Conservation (phyloP, 2,113 vertebrate species). For the Gymnarchus niloticus region DNA sequence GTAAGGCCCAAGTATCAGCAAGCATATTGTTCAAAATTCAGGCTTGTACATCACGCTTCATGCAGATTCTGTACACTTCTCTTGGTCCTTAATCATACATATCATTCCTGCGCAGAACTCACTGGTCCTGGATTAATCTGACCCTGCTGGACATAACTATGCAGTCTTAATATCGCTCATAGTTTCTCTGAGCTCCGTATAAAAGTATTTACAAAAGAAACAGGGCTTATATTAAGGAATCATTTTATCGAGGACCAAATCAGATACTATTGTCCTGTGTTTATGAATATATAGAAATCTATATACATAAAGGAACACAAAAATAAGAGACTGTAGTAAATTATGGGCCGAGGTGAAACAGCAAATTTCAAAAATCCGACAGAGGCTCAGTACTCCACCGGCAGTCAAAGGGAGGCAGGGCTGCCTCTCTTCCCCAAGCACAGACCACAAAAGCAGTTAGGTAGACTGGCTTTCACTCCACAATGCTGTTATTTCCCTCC, state of each 20-base stretch:
- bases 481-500: conserved; percentile 60
- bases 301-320: not conserved
- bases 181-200: not conserved
- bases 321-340: not conserved
- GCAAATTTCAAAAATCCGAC: not conserved
- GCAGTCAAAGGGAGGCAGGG: conserved; percentile 22
- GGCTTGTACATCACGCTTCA: not conserved
- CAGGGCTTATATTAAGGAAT: not conserved
- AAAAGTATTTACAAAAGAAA: not conserved
- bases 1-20: not conserved
- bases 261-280: too few species aligned
- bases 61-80: not conserved
- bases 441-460: conserved; percentile 48
- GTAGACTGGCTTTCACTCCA: conserved; percentile 58
- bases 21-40: not conserved
- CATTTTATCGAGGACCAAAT: too few species aligned
- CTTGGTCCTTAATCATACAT: not conserved
- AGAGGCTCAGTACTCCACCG: not conserved
- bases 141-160: not conserved
- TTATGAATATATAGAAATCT: not conserved
- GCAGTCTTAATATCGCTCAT: too few species aligned
- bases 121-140: not conserved
- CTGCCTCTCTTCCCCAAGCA: conserved; percentile 33
- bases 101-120: not conserved
- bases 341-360: not conserved